Evolutionary conservation across 2,888 invertebrate species (phyloP).

Genomic region (Aproaerema taeniolella): DNA sequence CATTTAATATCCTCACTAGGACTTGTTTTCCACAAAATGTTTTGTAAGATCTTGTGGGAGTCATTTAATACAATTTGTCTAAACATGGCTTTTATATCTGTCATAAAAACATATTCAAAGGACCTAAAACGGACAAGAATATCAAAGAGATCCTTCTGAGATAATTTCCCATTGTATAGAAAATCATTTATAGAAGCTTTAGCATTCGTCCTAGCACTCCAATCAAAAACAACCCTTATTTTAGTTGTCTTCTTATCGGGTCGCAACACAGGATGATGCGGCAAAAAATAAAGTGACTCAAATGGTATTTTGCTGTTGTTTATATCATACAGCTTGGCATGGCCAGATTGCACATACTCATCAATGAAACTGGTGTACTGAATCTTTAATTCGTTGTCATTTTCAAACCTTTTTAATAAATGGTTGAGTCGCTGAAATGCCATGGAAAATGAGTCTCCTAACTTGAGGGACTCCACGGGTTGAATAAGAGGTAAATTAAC

Average conservation of each 20-base stretch:
- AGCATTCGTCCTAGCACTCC: conserved; percentile 14
- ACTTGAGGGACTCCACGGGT: neutral
- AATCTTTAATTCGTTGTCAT: neutral
- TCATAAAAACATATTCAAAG: conserved; percentile 7
- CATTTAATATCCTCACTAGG: conserved; percentile 10
- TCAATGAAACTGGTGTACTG: conserved; percentile 9
- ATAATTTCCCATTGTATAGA: conserved; percentile 14
- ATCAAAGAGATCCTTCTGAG: conserved; percentile 18
- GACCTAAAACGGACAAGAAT: conserved; percentile 15
- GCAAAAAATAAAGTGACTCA: neutral
- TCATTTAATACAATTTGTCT: conserved; percentile 9
- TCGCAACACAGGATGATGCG: neutral
- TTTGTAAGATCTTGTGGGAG: conserved; percentile 13
- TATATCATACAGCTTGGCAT: neutral
- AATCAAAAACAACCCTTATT: conserved; percentile 16
- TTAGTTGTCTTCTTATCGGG: neutral
- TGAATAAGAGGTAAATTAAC: neutral
- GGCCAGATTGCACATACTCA: conserved; percentile 12
- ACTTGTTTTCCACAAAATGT: conserved; percentile 15
- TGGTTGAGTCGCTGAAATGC: conserved; percentile 6
- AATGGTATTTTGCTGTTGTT: neutral
- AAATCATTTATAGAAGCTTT: conserved; percentile 18
- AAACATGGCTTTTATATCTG: conserved; percentile 16
- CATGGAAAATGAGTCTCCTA: conserved; percentile 7
- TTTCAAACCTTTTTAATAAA: conserved; percentile 8